These are phyloP conservation scores for Selene dorsalis DNA, from an alignment of 2,797 vertebrate species.

Conservation along the genomic window DNA sequence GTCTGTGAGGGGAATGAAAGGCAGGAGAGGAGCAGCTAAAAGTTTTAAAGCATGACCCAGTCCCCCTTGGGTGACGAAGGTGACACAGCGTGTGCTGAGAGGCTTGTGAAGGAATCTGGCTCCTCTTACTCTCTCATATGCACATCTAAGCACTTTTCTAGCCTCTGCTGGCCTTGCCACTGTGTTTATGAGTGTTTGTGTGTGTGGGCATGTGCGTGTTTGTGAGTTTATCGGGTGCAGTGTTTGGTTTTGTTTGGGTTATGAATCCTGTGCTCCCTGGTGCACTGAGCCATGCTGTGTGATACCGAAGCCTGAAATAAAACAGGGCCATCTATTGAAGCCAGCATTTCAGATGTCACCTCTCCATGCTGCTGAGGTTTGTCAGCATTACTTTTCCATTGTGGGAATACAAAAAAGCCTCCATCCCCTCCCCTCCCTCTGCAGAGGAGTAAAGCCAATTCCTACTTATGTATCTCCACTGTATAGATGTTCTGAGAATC, in stretches of 20 bases:
- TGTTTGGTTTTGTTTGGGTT: slow-evolving; percentile 63
- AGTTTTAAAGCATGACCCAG: slow-evolving; percentile 72
- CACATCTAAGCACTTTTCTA: slow-evolving; percentile 77
- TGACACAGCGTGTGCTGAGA: slow-evolving; percentile 57
- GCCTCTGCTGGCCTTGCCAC: slow-evolving; percentile 43
- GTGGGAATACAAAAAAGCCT: slow-evolving; percentile 37
- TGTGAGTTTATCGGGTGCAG: slow-evolving; percentile 56
- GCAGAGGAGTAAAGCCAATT: slow-evolving; percentile 26
- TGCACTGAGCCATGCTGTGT: slow-evolving; percentile 56
- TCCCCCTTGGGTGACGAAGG: slow-evolving; percentile 66
- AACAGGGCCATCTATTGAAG: slow-evolving; percentile 59
- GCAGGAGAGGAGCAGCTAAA: slow-evolving; percentile 55
- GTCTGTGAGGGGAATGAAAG: slow-evolving; percentile 64
- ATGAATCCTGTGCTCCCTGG: slow-evolving; percentile 57
- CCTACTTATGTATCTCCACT: slow-evolving; percentile 17
- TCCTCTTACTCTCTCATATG: slow-evolving; percentile 72
- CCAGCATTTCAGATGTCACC: slow-evolving; percentile 64
- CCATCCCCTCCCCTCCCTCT: slow-evolving; percentile 11
- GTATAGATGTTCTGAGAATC: slow-evolving; percentile 15
- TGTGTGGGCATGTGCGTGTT: slow-evolving; percentile 12
- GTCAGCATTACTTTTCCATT: slow-evolving; percentile 56
- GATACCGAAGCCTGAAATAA: slow-evolving; percentile 64
- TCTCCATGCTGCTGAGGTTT: slow-evolving; percentile 53
- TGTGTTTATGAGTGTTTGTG: slow-evolving; percentile 42
- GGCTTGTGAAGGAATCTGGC: slow-evolving; percentile 71